A percentile compares a stretch with the other conserved stretches of the same genome.
These are phyloP conservation scores for Perdita meconis DNA, from an alignment of 2,888 invertebrate species.

Conservation along the genomic window DNA sequence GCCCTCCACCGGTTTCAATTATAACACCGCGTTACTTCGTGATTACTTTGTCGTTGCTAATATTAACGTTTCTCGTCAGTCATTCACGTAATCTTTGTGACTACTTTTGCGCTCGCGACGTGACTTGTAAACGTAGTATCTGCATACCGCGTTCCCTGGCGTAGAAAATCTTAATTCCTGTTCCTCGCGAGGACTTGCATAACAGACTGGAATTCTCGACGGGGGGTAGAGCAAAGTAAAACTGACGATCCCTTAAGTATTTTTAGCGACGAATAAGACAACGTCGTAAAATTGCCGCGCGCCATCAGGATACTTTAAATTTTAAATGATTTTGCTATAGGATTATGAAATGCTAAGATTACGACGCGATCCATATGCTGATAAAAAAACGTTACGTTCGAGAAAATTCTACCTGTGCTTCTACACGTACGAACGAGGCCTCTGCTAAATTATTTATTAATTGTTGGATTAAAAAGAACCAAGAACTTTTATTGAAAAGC, in stretches of 20 bases:
- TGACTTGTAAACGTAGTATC: not conserved
- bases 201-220: not conserved
- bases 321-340: conserved; percentile 25
- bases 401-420: conserved; percentile 17
- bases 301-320: conserved; percentile 27
- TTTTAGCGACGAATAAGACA: not conserved
- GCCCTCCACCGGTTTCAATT: not conserved
- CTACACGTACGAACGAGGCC: not conserved
- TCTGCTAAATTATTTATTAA: conserved; percentile 17
- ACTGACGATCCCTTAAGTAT: not conserved
- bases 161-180: not conserved
- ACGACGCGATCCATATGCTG: conserved; percentile 24
- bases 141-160: not conserved
- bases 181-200: not conserved
- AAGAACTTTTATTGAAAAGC: too few species aligned
- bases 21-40: not conserved
- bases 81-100: not conserved
- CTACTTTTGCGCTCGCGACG: not conserved
- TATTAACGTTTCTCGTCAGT: not conserved
- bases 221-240: not conserved
- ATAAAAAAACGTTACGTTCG: conserved; percentile 28
- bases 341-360: conserved; percentile 6
- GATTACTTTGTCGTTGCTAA: not conserved
- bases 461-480: too few species aligned
- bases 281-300: conserved; percentile 8